Percentiles rank a stretch among this genome's conserved stretches.
Evolutionary conservation across 2,888 invertebrate species (phyloP).

Genomic region (Atherix ibis): DNA sequence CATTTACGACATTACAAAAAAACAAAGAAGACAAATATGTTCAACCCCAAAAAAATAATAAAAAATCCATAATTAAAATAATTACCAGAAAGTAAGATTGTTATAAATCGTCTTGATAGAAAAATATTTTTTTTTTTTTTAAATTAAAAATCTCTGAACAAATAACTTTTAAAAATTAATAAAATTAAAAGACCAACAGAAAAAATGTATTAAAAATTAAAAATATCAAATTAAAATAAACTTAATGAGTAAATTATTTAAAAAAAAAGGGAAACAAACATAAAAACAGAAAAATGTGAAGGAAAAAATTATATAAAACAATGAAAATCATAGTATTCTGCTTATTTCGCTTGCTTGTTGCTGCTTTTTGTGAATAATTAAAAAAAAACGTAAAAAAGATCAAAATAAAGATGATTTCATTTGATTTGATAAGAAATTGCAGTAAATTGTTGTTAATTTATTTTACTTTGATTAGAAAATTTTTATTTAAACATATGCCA

Average conservation of each 20-base stretch:
- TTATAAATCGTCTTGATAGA: too few species aligned
- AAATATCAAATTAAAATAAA: background rate
- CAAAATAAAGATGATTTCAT: conserved; percentile 1
- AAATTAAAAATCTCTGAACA: too few species aligned
- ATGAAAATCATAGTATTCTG: conserved; percentile 5
- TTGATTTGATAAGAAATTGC: background rate
- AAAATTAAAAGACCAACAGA: background rate
- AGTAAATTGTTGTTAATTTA: background rate
- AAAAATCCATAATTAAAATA: too few species aligned
- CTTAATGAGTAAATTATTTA: background rate
- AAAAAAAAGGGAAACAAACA: background rate
- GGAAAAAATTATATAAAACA: background rate
- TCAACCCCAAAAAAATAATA: too few species aligned
- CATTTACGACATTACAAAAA: too few species aligned
- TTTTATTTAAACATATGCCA: too few species aligned
- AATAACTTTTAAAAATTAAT: too few species aligned
- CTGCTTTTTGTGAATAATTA: conserved; percentile 8
- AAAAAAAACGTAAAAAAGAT: conserved; percentile 2
- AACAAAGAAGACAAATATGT: too few species aligned
- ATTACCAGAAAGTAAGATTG: too few species aligned
- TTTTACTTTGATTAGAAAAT: too few species aligned
- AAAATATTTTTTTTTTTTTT: too few species aligned
- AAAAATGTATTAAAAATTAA: conserved; percentile 1
- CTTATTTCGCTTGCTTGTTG: conserved; percentile 9
- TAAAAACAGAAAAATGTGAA: background rate